Conservation (phyloP, 2,113 vertebrate species). For the Capreolus pygargus region DNA sequence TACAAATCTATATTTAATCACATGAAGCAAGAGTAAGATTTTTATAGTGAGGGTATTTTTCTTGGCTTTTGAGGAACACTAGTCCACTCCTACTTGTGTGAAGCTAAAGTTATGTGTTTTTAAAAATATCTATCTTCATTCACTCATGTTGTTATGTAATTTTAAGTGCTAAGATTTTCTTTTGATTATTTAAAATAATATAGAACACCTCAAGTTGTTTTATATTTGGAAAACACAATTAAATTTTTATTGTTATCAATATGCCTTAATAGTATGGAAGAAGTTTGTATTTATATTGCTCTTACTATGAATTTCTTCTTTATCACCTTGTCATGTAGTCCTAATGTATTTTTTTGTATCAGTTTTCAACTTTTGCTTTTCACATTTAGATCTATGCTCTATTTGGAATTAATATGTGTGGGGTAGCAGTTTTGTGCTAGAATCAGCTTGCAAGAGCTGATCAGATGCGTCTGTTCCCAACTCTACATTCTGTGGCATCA, state of each 20-base stretch:
- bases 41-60: background rate
- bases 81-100: background rate
- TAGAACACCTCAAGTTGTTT: background rate
- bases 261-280: background rate
- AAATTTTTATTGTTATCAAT: slow-evolving; percentile 11
- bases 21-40: background rate
- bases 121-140: background rate
- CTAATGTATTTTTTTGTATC: background rate
- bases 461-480: background rate
- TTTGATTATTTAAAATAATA: background rate
- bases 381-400: background rate
- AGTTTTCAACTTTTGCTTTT: background rate
- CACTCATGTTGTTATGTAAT: background rate
- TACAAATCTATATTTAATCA: background rate
- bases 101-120: background rate
- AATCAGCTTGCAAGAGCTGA: background rate
- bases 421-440: background rate
- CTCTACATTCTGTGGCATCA: background rate
- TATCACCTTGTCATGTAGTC: background rate
- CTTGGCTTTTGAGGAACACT: background rate
- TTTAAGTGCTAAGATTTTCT: background rate
- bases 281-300: background rate
- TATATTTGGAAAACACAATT: background rate
- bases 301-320: background rate
- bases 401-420: background rate